These are phyloP conservation scores for Leptopilina boulardi DNA, from an alignment of 1,140 invertebrate genomes.

Conservation along the genomic window DNA sequence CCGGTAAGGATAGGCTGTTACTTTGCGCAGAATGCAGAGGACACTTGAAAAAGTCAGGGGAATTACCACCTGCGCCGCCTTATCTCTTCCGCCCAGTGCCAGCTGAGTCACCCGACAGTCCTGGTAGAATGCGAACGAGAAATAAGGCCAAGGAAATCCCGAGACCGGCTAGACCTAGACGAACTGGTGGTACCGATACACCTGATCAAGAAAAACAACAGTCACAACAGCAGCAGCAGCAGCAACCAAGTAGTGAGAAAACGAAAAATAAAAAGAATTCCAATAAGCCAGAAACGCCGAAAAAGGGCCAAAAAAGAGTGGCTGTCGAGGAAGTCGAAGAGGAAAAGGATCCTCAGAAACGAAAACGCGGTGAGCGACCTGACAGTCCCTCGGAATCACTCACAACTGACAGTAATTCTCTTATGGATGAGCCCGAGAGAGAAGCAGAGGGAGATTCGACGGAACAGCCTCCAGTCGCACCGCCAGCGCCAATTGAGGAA, in stretches of 20 bases:
- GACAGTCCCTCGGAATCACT: slow-evolving; percentile 88
- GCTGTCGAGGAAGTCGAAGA: slow-evolving; percentile 81
- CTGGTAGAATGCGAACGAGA: slow-evolving; percentile 90
- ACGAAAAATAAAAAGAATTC: slow-evolving; percentile 79
- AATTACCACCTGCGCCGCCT: slow-evolving; percentile 81
- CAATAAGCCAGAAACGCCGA: slow-evolving; percentile 80
- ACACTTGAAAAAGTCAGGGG: slow-evolving; percentile 90
- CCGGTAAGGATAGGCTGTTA: slow-evolving; percentile 85
- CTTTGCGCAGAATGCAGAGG: slow-evolving; percentile 89
- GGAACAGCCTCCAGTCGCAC: slow-evolving; percentile 78
- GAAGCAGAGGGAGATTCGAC: slow-evolving; percentile 72
- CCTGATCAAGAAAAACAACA: slow-evolving; percentile 81
- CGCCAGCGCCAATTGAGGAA: slow-evolving; percentile 67
- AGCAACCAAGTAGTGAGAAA: slow-evolving; percentile 75
- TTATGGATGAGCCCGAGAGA: slow-evolving; percentile 85
- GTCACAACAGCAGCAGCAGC: slow-evolving; percentile 60
- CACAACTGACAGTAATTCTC: slow-evolving; percentile 87
- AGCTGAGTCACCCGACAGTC: slow-evolving; percentile 86
- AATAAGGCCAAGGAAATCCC: slow-evolving; percentile 88
- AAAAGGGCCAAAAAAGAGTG: slow-evolving; percentile 84
- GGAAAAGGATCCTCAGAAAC: slow-evolving; percentile 83
- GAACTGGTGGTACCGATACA: slow-evolving; percentile 84
- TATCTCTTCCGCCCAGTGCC: slow-evolving; percentile 86
- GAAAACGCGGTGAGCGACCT: slow-evolving; percentile 79
- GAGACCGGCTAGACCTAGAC: slow-evolving; percentile 80